Base-by-base conservation (phyloP, 1,140 invertebrate species). In the Pinna nobilis region DNA sequence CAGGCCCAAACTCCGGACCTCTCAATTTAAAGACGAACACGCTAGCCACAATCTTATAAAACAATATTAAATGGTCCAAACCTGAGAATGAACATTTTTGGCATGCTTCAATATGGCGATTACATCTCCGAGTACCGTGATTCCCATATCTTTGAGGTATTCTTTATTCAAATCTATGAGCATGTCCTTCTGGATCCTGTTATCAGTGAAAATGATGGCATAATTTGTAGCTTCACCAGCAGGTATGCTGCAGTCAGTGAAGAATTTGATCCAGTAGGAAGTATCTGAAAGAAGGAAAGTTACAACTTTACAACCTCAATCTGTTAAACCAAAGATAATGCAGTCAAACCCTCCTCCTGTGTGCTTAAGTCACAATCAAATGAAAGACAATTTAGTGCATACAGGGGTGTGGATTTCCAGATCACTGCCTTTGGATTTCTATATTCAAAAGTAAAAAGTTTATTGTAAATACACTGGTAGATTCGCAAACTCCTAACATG, bases 51-150 rank as follows among this genome's bases (percentile, higher is more conserved):
- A 28, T 23, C 23, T 23, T 53, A 13, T 15, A 53, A 1, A 28
- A 53, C 23, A 23, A 1, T 28, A 53, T 44, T 7, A 9, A 7
- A 53, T 28, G 15, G 15, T 49, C 30, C 11, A 49, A 47, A 85
- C 93, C 83, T 93, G 92, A 78, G 93, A 92, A 82, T 93, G 92
- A 1, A 94, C 93, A 80, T 90, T 90, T 86, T 95, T 95, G 1
- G 94, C 92, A 90, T 96, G 94, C 70, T 94, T 94, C 23, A 96
- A 87, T 77, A 96, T 95, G 15, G 94, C 93, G 83, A 96, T 95
- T 55, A 95, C 92, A 88, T 96, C 94, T 18, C 95, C 95, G 91
- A 96, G 94, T 20, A 93, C 90, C 1, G 91, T 92, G 5, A 96
- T 94, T 1, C 94, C 94, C 94, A 96, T 95, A 80, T 95, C 94